A percentile compares a stretch with the other conserved stretches of the same genome.
Evolutionary conservation across 2,888 invertebrate species (phyloP).

Genomic region (Cartodere bifasciata): DNA sequence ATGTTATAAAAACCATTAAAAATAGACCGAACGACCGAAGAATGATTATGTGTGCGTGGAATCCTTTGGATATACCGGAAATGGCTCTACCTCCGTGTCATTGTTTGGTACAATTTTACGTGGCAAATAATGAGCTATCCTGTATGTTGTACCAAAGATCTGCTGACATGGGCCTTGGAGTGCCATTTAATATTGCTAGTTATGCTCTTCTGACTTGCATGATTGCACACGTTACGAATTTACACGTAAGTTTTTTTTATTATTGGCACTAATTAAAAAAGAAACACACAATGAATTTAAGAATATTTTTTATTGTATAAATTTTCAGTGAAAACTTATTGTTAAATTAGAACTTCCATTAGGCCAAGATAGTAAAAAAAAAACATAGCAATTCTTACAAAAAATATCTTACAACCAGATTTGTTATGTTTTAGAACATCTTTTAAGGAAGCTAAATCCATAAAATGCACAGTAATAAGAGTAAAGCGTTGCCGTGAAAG

Average conservation of each 20-base stretch:
- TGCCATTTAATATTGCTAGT: constrained; percentile 96
- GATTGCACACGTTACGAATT: constrained; percentile 88
- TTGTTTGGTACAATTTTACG: constrained; percentile 89
- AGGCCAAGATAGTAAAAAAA: too few relatives aligned
- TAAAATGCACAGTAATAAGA: too few relatives aligned
- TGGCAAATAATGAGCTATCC: constrained; percentile 68
- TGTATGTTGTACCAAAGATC: constrained; percentile 93
- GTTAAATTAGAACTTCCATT: too few relatives aligned
- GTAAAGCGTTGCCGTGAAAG: too few relatives aligned
- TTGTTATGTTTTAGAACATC: too few relatives aligned
- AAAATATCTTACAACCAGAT: too few relatives aligned
- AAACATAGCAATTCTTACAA: too few relatives aligned
- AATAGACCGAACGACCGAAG: constrained; percentile 76
- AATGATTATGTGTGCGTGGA: constrained; percentile 93
- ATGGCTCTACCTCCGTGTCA: constrained; percentile 99
- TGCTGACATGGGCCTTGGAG: constrained; percentile 96
- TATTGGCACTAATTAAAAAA: background rate
- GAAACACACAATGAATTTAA: background rate
- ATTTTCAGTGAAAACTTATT: constrained; percentile 1
- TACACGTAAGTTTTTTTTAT: constrained; percentile 61
- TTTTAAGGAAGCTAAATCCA: too few relatives aligned
- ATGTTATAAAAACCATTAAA: constrained; percentile 68
- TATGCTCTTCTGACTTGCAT: constrained; percentile 89
- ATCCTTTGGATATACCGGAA: constrained; percentile 69
- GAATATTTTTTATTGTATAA: background rate